Conservation (phyloP, 2,113 vertebrate species). For the Alouatta palliata region DNA sequence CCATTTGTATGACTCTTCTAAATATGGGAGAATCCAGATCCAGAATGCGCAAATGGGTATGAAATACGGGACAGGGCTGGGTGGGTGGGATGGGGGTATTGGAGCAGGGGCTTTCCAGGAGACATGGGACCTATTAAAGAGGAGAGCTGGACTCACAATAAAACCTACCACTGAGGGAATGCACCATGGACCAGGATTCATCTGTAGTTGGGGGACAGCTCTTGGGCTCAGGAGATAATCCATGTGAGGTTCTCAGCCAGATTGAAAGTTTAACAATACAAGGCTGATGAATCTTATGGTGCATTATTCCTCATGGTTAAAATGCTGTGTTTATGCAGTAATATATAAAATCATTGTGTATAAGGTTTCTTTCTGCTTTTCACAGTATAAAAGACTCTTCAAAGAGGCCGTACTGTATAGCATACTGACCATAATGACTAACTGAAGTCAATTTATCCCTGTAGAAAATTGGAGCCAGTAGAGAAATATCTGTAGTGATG, state of each 20-base stretch:
- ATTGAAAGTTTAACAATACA: not conserved
- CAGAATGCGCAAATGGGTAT: conserved; percentile 53
- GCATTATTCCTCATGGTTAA: conserved; percentile 29
- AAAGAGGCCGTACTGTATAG: conserved; percentile 73
- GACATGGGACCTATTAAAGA: conserved; percentile 53
- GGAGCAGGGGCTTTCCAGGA: conserved; percentile 70
- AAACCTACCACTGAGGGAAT: conserved; percentile 58
- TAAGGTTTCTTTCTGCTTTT: conserved; percentile 73
- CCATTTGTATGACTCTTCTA: conserved; percentile 94
- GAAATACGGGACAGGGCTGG: conserved; percentile 6
- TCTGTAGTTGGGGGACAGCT: conserved; percentile 2
- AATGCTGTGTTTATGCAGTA: conserved; percentile 65
- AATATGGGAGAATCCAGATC: conserved; percentile 25
- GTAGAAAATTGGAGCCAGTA: conserved; percentile 59
- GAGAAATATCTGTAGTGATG: conserved; percentile 62
- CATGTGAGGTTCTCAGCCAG: not conserved
- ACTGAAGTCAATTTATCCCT: conserved; percentile 66
- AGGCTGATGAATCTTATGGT: conserved; percentile 66
- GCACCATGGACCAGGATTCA: conserved; percentile 62
- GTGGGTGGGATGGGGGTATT: not conserved
- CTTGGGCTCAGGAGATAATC: not conserved
- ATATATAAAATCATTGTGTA: conserved; percentile 73
- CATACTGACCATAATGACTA: not conserved
- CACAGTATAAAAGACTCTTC: conserved; percentile 67
- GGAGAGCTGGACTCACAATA: conserved; percentile 63